phyloP scores from a whole-genome alignment of 2,797 vertebrate genomes.

The Heteromormyrus szaboi region DNA sequence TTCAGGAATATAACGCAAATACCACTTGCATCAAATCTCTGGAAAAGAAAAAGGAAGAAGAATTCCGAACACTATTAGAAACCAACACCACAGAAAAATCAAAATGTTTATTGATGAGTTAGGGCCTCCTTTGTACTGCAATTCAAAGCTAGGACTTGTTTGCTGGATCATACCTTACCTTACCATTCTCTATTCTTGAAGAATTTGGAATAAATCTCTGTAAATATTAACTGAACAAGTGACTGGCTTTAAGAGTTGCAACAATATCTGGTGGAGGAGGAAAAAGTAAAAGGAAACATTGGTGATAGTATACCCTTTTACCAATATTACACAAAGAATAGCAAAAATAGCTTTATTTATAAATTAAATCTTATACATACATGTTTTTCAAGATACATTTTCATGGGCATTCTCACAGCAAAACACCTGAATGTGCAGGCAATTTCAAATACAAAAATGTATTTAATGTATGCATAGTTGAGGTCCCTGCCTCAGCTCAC shows the following conservation, averaged over 20 bases:
- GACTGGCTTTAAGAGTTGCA: slow-evolving; percentile 2
- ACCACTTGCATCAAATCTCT: slow-evolving; percentile 27
- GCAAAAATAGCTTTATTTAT: slow-evolving; percentile 99
- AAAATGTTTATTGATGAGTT: slow-evolving; percentile 24
- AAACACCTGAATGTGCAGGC: slow-evolving; percentile 77
- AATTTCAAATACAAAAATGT: slow-evolving; percentile 99
- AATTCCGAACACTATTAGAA: slow-evolving; percentile 25
- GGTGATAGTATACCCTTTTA: slow-evolving; percentile 40
- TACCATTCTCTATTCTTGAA: slow-evolving; percentile 18
- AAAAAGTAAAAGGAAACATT: slow-evolving; percentile 21
- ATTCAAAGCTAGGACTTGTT: slow-evolving; percentile 15
- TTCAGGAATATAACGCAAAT: slow-evolving; percentile 30
- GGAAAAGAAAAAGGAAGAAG: slow-evolving; percentile 24
- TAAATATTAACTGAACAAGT: slow-evolving; percentile 24
- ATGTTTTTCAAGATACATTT: slow-evolving; percentile 51
- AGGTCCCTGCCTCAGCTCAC: slow-evolving; percentile 75
- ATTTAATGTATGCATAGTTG: slow-evolving; percentile 76
- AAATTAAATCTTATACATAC: slow-evolving; percentile 93
- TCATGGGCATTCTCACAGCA: slow-evolving; percentile 72
- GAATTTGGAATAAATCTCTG: slow-evolving; percentile 2
- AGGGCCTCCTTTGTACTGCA: slow-evolving; percentile 32
- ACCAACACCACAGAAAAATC: slow-evolving; percentile 18
- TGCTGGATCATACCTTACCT: slow-evolving; percentile 19
- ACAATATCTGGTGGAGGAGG: slow-evolving; percentile 20
- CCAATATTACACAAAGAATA: slow-evolving; percentile 88